Conservation (phyloP, 2,888 invertebrate genomes). For the Xanthorhoe spadicearia region DNA sequence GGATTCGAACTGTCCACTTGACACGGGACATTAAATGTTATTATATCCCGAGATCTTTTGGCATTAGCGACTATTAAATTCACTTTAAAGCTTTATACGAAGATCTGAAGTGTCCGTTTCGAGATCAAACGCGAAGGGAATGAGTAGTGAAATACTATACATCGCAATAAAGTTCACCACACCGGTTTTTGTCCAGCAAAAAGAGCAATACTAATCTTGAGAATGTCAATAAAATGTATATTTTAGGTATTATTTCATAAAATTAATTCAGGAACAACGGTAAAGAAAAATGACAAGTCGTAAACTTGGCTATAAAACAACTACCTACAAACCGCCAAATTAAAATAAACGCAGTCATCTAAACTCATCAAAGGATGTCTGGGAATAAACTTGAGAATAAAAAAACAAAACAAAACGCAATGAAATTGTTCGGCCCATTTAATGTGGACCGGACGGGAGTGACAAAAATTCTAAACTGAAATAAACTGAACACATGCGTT, state of each 20-base stretch:
- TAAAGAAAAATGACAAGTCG: conserved; percentile 21
- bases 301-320: conserved; percentile 40
- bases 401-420: conserved; percentile 67
- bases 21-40: conserved; percentile 73
- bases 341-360: conserved; percentile 65
- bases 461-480: conserved; percentile 82
- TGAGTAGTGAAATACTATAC: conserved; percentile 27
- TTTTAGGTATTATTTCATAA: conserved; percentile 2
- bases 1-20: conserved; percentile 77
- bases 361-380: conserved; percentile 78
- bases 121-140: conserved; percentile 35
- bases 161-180: conserved; percentile 20
- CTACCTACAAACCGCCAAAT: conserved; percentile 52
- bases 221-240: conserved; percentile 17
- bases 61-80: conserved; percentile 65
- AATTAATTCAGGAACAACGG: not conserved
- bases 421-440: conserved; percentile 83
- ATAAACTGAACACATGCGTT: conserved; percentile 81
- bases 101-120: conserved; percentile 37
- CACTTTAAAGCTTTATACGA: conserved; percentile 52
- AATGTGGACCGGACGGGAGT: conserved; percentile 82
- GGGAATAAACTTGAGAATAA: conserved; percentile 62
- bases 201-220: conserved; percentile 10
- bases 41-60: conserved; percentile 67
- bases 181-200: conserved; percentile 1